These are phyloP conservation scores for Halcyon chelicuti DNA, from an alignment of 2,797 vertebrate genomes.

Conservation along the genomic window DNA sequence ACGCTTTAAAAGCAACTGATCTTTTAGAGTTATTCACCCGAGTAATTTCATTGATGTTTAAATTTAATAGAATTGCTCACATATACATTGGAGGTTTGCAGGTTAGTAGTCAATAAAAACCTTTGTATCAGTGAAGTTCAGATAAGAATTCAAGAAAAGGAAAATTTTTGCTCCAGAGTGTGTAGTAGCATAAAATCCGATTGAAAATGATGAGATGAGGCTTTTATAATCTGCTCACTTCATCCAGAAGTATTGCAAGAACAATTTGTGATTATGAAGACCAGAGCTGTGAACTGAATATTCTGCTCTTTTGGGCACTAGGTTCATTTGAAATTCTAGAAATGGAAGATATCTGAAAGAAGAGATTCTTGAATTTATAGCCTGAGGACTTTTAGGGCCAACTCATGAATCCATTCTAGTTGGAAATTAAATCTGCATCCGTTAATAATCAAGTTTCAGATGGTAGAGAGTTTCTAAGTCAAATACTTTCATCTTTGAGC, in stretches of 20 bases:
- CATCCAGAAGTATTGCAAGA: background rate
- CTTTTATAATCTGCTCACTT: background rate
- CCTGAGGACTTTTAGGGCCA: background rate
- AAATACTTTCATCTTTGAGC: background rate
- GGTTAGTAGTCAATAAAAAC: slow-evolving; percentile 9
- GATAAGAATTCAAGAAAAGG: background rate
- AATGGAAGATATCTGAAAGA: background rate
- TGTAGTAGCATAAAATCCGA: background rate
- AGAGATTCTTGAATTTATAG: background rate
- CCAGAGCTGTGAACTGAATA: background rate
- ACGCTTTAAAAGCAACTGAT: background rate
- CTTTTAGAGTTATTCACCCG: slow-evolving; percentile 28
- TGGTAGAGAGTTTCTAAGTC: background rate
- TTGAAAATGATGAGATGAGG: background rate
- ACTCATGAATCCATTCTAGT: background rate
- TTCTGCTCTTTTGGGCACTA: background rate
- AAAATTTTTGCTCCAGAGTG: background rate
- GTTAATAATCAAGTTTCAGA: background rate
- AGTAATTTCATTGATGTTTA: slow-evolving; percentile 49
- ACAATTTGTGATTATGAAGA: background rate
- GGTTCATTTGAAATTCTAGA: background rate
- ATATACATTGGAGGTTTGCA: background rate
- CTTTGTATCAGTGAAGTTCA: background rate
- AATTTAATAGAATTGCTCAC: slow-evolving; percentile 32
- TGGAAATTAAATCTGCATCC: background rate